These are phyloP conservation scores for Serranochromis macrocephalus DNA, from an alignment of 2,113 vertebrate species.

Conservation along the genomic window DNA sequence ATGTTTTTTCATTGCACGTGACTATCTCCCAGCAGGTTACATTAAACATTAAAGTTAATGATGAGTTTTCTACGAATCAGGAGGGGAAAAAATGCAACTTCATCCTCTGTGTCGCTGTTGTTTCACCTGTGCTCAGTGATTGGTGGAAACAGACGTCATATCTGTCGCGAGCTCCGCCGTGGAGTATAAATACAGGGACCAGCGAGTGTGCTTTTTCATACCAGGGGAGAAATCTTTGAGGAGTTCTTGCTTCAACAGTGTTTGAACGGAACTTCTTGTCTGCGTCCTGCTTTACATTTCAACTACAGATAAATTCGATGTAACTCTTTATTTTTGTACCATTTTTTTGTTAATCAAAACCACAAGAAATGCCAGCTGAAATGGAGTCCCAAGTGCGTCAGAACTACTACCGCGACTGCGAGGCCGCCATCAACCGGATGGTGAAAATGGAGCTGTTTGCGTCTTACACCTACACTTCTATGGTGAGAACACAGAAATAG, in stretches of 20 bases:
- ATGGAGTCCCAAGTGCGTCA: background rate
- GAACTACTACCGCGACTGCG: background rate
- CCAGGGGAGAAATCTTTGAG: background rate
- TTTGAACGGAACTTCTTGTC: slow-evolving; percentile 75
- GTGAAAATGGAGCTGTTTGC: background rate
- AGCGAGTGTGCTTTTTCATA: background rate
- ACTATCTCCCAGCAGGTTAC: background rate
- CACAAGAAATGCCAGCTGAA: background rate
- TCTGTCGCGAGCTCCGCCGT: no score
- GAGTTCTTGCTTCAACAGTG: slow-evolving; percentile 83
- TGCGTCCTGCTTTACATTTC: background rate
- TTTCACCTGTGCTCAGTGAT: background rate
- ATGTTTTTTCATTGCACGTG: background rate
- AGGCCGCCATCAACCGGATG: fast-evolving
- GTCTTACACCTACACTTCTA: background rate
- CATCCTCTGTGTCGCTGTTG: background rate
- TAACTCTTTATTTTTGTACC: background rate
- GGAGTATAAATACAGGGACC: no score
- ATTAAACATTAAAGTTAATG: background rate
- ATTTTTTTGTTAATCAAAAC: background rate
- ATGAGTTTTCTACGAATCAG: background rate
- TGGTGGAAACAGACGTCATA: no score
- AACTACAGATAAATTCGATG: background rate
- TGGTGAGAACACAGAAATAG: background rate
- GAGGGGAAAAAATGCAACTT: background rate